A percentile compares a stretch with the other conserved stretches of the same genome.
phyloP scores from a whole-genome alignment of 2,113 vertebrate genomes.

The Panurus biarmicus region DNA sequence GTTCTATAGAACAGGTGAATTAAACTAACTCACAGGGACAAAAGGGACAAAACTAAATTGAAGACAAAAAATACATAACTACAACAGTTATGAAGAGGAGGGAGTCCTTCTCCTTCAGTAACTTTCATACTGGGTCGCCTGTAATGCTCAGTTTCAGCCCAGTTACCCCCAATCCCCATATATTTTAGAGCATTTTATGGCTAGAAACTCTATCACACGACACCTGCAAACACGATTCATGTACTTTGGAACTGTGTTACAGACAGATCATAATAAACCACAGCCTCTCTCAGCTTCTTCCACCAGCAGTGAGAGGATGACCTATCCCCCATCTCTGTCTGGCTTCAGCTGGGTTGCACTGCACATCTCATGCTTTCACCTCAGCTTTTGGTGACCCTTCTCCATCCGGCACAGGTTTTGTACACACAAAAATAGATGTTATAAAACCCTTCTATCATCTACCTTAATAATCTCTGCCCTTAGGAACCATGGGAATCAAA shows the following conservation, averaged over 20 bases:
- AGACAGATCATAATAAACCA: not conserved
- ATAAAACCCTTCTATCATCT: not conserved
- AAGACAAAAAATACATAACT: not conserved
- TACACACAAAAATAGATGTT: not conserved
- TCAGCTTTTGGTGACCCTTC: not conserved
- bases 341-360: not conserved
- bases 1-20: not conserved
- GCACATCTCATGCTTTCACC: not conserved
- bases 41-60: not conserved
- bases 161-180: accelerated
- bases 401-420: not conserved
- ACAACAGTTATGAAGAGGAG: not conserved
- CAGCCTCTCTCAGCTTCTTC: not conserved
- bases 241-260: not conserved
- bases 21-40: not conserved
- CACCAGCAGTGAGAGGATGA: not conserved
- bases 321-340: not conserved
- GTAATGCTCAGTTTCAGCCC: not conserved
- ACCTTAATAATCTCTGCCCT: not conserved
- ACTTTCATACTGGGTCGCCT: not conserved
- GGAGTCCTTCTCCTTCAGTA: not conserved
- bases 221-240: not conserved
- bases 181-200: not conserved
- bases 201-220: not conserved
- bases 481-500: not conserved